Percentiles rank a stretch among this genome's conserved stretches.
These are phyloP conservation scores for Gryon sp. DNA, from an alignment of 1,140 invertebrate species.

Conservation along the genomic window DNA sequence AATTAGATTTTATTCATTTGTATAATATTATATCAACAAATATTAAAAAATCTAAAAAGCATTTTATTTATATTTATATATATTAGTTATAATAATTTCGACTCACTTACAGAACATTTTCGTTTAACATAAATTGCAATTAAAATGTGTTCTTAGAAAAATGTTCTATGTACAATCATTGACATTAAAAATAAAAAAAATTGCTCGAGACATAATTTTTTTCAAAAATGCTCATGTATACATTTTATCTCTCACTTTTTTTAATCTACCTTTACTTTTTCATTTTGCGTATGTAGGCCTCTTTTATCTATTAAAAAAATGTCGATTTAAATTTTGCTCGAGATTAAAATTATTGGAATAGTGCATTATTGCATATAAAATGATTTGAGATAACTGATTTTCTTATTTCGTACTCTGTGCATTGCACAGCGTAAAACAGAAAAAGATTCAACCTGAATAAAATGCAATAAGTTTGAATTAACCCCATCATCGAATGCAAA, in stretches of 20 bases:
- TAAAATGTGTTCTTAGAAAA: no score
- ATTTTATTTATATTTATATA: no score
- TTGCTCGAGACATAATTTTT: constrained; percentile 3
- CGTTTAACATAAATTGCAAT: no score
- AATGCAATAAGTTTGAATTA: constrained; percentile 11
- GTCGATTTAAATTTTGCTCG: no score
- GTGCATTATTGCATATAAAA: constrained; percentile 43
- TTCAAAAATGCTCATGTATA: constrained; percentile 24
- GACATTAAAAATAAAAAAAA: neutral
- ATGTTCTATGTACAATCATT: no score
- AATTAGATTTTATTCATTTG: no score
- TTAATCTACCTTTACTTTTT: constrained; percentile 57
- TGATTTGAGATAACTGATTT: constrained; percentile 28
- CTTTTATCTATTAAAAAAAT: constrained; percentile 37
- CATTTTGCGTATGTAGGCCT: constrained; percentile 34
- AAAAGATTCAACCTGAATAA: constrained; percentile 1
- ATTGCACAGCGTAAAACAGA: no score
- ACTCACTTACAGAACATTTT: no score
- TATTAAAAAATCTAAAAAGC: no score
- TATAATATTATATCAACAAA: no score
- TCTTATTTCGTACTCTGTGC: constrained; percentile 4
- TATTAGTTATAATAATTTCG: no score
- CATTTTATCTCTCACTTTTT: constrained; percentile 42
- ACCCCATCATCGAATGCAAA: neutral
- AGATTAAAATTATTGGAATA: constrained; percentile 50